These are phyloP conservation scores for Venustaconcha ellipsiformis DNA, from an alignment of 1,140 invertebrate species.

Conservation along the genomic window DNA sequence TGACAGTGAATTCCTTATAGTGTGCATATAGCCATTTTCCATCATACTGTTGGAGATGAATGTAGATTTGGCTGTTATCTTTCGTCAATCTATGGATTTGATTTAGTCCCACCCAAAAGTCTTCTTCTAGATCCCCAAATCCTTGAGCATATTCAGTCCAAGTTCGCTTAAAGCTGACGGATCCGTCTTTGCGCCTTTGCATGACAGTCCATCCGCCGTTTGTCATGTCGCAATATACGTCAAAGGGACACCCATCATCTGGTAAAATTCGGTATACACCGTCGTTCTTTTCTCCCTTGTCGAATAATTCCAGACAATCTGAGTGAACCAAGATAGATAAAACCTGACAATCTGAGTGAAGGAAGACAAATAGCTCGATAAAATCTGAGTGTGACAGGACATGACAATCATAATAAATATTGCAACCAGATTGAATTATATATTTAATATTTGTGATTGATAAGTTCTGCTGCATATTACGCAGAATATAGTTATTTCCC, in stretches of 20 bases:
- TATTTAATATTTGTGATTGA: no score
- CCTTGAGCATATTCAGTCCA: constrained; percentile 95
- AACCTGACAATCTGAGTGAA: no score
- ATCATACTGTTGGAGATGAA: constrained; percentile 4
- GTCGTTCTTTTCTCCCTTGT: constrained; percentile 6
- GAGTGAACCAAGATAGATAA: neutral
- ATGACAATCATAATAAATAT: no score
- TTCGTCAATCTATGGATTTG: neutral
- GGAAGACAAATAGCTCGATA: no score
- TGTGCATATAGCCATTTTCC: neutral
- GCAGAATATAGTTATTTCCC: no score
- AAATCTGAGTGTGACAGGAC: no score
- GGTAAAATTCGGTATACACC: constrained; percentile 16
- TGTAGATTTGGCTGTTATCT: neutral
- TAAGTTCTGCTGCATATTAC: no score
- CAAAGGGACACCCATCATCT: constrained; percentile 9
- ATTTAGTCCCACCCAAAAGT: constrained; percentile 66
- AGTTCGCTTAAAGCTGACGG: constrained; percentile 85
- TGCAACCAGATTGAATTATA: no score
- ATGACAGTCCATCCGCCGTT: constrained; percentile 23
- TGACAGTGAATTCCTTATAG: constrained; percentile 14
- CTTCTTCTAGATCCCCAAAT: constrained; percentile 83
- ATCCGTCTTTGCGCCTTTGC: constrained; percentile 77
- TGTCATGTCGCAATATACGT: constrained; percentile 17
- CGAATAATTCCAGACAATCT: constrained; percentile 18